These are phyloP conservation scores for Philaethria dido DNA, from an alignment of 2,888 invertebrate species.

Conservation along the genomic window DNA sequence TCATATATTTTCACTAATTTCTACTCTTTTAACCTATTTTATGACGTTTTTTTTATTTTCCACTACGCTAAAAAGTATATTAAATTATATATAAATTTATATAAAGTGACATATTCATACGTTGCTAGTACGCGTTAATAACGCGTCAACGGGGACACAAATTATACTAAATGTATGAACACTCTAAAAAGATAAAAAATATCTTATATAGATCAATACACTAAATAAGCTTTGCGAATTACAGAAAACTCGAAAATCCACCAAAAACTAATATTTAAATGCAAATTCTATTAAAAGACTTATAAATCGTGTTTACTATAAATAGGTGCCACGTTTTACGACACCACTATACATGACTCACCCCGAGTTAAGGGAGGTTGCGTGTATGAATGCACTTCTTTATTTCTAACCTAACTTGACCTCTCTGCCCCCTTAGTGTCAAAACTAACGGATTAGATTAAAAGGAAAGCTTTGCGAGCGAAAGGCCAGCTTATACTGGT, in stretches of 20 bases:
- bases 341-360: conserved; percentile 56
- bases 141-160: no score
- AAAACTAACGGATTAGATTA: conserved; percentile 53
- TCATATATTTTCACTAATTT: no score
- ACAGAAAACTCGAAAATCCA: background rate
- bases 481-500: conserved; percentile 52
- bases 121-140: no score
- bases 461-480: conserved; percentile 46
- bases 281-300: background rate
- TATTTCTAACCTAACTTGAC: conserved; percentile 53
- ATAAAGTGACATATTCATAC: no score
- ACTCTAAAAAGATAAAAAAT: no score
- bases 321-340: conserved; percentile 47
- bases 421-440: conserved; percentile 51
- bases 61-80: no score
- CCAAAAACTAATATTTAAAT: background rate
- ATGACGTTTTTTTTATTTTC: no score
- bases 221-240: no score
- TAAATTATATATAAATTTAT: no score
- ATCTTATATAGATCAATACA: no score
- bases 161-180: no score
- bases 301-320: conserved; percentile 36
- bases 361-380: conserved; percentile 54
- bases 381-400: conserved; percentile 61
- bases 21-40: no score